Evolutionary conservation across 2,797 vertebrate genomes (phyloP), one percentile per base, ranked within the genome.

Genomic region (Intellagama lesueurii): DNA sequence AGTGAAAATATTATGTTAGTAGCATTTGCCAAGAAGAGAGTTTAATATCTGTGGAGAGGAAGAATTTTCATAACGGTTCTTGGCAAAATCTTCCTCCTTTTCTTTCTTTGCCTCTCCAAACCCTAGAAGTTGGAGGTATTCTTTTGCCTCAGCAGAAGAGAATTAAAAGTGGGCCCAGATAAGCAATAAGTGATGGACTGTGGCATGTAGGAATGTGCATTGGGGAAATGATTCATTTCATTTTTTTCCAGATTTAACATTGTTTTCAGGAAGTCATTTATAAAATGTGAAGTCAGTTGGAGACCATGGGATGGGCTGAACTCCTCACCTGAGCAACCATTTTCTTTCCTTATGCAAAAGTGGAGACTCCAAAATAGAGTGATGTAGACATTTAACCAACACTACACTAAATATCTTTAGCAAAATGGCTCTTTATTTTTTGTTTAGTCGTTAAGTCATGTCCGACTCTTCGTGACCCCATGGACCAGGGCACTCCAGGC

Each of bases 1-100:
- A 83, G 94, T 91, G 93, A 94, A 83, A 95, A 94, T 73, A 35
- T 78, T 95, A 90, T 81, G 40, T 87, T 79, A 87, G 83, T 64
- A 88, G 88, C 70, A 91, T 70, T 91, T 92, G 93, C 93, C 92
- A 87, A 93, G 86, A 89, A 77, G 92, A 94, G 85, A 94, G 91
- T 95, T 95, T 93, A 93, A 92, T 90, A 90, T 93, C 4, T 90
- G 90, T 79, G 91, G 87, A 92, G 94, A 94, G 92, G 92, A 95
- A 94, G 92, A 92, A 92, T 95, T 91, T 95, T 95, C 89, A 91
- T 95, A 94, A 95, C 91, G 92, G 91, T 85, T 85, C 72, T 93
- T 95, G 93, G 93, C 92, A 95, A 86, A 44, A 90, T 88, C 93
- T 95, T 80, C 52, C 44, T 68, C 72, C 91, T 80, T 9, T 28